Conservation (phyloP, 2,113 vertebrate species). For the Elanus axillaris region DNA sequence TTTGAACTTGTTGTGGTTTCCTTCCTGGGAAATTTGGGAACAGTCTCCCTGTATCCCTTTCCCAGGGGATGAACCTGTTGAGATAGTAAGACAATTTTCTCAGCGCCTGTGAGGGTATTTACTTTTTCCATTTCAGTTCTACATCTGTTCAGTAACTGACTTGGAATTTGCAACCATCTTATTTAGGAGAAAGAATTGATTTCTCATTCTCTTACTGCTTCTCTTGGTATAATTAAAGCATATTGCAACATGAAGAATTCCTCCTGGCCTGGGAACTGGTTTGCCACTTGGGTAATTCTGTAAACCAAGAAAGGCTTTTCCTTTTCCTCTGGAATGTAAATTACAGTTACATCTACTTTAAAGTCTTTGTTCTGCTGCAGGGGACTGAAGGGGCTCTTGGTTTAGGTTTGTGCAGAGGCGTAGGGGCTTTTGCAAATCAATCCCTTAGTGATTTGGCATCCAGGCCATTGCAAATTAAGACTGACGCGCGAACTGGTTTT, state of each 20-base stretch:
- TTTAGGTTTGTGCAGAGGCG: background rate
- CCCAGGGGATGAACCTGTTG: background rate
- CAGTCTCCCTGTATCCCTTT: background rate
- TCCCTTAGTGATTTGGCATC: background rate
- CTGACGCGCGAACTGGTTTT: background rate
- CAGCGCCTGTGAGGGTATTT: background rate
- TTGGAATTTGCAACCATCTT: constrained; percentile 8
- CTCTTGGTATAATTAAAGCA: constrained; percentile 21
- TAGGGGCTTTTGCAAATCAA: background rate
- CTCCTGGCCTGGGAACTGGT: constrained; percentile 35
- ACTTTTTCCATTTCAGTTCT: constrained; percentile 41
- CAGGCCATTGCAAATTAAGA: accelerated
- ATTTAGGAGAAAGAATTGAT: constrained; percentile 19
- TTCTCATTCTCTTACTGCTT: background rate
- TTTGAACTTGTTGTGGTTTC: background rate
- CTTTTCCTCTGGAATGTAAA: constrained; percentile 25
- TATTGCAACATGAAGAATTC: background rate
- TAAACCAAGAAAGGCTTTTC: background rate
- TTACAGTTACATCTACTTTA: background rate
- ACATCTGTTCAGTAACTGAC: background rate
- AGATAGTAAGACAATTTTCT: background rate
- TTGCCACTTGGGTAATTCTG: constrained; percentile 44
- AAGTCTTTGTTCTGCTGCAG: constrained; percentile 2
- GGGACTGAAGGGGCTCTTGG: background rate
- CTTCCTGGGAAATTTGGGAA: background rate